These are phyloP conservation scores for Athene cunicularia DNA, from an alignment of 2,113 vertebrate species.

Conservation along the genomic window DNA sequence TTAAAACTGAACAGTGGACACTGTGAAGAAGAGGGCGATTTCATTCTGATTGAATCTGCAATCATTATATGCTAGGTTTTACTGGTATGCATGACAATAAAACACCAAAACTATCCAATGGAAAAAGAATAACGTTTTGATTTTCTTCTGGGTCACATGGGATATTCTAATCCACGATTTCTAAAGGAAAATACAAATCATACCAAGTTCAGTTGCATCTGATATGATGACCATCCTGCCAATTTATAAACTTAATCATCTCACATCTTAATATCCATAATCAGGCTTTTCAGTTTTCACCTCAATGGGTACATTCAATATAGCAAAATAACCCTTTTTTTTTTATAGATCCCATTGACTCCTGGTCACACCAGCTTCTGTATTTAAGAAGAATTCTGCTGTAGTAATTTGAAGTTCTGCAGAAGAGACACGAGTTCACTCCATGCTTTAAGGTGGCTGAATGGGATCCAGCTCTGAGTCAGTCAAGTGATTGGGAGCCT, in stretches of 20 bases:
- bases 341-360: not conserved
- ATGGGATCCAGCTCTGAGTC: not conserved
- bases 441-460: fast-evolving
- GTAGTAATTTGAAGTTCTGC: not conserved
- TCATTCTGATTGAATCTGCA: not conserved
- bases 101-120: not conserved
- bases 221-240: not conserved
- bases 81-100: not conserved
- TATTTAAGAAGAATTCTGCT: not conserved
- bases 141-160: not conserved
- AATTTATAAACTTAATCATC: not conserved
- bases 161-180: not conserved
- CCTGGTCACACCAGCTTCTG: not conserved
- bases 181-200: not conserved
- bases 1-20: not conserved
- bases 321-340: not conserved
- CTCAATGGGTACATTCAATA: not conserved
- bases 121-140: not conserved
- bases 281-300: not conserved
- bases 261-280: not conserved
- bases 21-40: not conserved
- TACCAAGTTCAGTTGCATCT: not conserved
- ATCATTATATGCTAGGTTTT: not conserved
- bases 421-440: not conserved
- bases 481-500: not conserved